Evolutionary conservation across 2,797 vertebrate genomes (phyloP), one percentile per base, ranked within the genome.

Genomic region (Anisognathus igniventris): DNA sequence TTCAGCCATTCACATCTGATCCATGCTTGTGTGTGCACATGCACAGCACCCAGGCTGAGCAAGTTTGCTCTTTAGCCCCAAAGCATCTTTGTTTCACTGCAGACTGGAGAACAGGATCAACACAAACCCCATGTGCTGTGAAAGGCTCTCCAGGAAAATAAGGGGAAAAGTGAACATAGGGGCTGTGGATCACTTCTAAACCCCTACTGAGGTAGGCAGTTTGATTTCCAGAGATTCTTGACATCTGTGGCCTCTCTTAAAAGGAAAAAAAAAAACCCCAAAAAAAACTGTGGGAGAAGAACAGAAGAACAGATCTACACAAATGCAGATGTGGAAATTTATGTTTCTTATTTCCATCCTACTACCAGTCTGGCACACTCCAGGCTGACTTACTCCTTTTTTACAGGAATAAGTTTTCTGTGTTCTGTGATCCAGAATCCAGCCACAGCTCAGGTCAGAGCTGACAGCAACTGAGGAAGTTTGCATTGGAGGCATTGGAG

Each of bases 401-500:
- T 53, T 25, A 67, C 7, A 17, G 45, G 61, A 91, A 37, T 62
- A 73, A 77, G 14, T 44, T 65, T 91, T 76, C 70, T 4, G 2
- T n/a, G 35, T 72, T n/a, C 45, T 62, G 10, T 57, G n/a, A 45
- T 35, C 18, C 67, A 89, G 42, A 48, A 56, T 61, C 33, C 61
- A 78, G 31, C 22, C 64, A 58, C 33, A 20, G 48, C 24, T 77
- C 40, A 73, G 22, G 47, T 47, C 68, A 58, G 35, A 83, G 37
- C n/a, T 79, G 79, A 58, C 78, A 66, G 65, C 1, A 4, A 44
- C 10, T 4, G 1, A 74, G 21, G 31, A 78, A 61, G 64, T 70
- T 75, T 72, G 22, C 18, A 54, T 14, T 0, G 0, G 56, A 54
- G 15, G 31, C 33, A 9, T 28, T 60, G 56, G 48, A 79, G 27